A percentile compares a stretch with the other conserved stretches of the same genome.
These are phyloP conservation scores for Jacana jacana DNA, from an alignment of 2,113 vertebrate genomes.

Conservation along the genomic window DNA sequence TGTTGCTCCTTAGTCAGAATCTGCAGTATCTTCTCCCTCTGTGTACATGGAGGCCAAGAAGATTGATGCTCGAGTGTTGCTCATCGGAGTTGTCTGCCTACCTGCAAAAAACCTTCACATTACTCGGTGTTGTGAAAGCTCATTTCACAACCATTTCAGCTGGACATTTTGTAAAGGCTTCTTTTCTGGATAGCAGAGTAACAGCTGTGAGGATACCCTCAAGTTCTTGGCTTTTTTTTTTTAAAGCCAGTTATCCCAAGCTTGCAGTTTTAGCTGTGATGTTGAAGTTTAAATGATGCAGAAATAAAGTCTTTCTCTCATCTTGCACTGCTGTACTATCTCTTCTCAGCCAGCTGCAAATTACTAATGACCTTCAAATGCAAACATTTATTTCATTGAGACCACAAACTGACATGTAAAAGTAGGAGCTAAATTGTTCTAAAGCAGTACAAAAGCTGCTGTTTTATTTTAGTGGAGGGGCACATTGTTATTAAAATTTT, in stretches of 20 bases:
- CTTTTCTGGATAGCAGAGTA: neutral
- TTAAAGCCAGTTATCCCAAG: neutral
- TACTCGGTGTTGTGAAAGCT: neutral
- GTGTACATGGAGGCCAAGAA: neutral
- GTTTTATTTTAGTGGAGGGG: neutral
- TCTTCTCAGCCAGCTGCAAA: neutral
- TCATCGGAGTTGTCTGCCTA: neutral
- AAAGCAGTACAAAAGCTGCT: neutral
- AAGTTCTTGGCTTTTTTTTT: neutral
- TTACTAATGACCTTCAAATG: neutral
- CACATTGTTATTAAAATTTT: no score
- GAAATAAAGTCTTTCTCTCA: neutral
- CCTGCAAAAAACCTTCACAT: neutral
- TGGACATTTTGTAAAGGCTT: neutral
- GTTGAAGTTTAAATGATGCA: neutral
- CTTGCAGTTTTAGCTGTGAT: neutral
- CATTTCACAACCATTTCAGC: neutral
- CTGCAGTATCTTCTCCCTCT: neutral
- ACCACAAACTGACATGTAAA: neutral
- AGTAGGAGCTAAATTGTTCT: neutral
- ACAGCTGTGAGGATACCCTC: neutral
- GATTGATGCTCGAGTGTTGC: neutral
- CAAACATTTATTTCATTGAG: neutral
- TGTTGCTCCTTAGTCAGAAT: neutral
- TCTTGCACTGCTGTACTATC: rapidly evolving